phyloP scores from a whole-genome alignment of 2,888 invertebrate species.

The Orchesella flavescens region DNA sequence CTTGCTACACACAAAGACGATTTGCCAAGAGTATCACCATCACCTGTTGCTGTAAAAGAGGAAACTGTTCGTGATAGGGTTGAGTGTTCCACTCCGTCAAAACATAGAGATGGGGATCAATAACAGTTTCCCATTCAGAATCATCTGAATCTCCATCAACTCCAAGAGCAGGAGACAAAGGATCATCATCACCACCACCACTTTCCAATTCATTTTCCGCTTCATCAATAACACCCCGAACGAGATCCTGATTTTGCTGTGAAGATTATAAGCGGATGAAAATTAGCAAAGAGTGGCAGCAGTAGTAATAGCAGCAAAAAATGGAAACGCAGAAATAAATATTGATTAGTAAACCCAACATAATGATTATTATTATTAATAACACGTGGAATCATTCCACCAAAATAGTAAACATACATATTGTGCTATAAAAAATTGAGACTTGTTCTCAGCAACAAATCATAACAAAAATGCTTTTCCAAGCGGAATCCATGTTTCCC shows the following conservation, averaged over 20 bases:
- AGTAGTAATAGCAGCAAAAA: background rate
- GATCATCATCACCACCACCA: slow-evolving; percentile 11
- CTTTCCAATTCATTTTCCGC: background rate
- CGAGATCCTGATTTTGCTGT: background rate
- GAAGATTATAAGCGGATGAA: background rate
- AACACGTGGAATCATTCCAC: too few species aligned
- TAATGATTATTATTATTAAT: too few species aligned
- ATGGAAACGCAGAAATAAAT: too few species aligned
- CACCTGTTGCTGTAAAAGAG: slow-evolving; percentile 65
- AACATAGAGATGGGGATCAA: slow-evolving; percentile 70
- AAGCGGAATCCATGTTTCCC: too few species aligned
- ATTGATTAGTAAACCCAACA: too few species aligned
- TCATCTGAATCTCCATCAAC: slow-evolving; percentile 3
- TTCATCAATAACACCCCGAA: slow-evolving; percentile 1
- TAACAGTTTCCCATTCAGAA: slow-evolving; percentile 70
- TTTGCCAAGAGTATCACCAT: background rate
- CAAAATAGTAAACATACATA: too few species aligned
- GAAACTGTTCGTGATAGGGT: slow-evolving; percentile 39
- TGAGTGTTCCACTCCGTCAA: slow-evolving; percentile 68
- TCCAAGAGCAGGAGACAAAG: background rate
- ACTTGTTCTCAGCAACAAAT: too few species aligned
- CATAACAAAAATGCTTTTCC: too few species aligned
- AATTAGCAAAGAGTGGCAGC: background rate
- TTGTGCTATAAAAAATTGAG: too few species aligned
- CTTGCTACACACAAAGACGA: background rate